A percentile compares a stretch with the other conserved stretches of the same genome.
These are phyloP conservation scores for Gorilla gorilla DNA, from an alignment of 2,113 vertebrate genomes.

Conservation along the genomic window DNA sequence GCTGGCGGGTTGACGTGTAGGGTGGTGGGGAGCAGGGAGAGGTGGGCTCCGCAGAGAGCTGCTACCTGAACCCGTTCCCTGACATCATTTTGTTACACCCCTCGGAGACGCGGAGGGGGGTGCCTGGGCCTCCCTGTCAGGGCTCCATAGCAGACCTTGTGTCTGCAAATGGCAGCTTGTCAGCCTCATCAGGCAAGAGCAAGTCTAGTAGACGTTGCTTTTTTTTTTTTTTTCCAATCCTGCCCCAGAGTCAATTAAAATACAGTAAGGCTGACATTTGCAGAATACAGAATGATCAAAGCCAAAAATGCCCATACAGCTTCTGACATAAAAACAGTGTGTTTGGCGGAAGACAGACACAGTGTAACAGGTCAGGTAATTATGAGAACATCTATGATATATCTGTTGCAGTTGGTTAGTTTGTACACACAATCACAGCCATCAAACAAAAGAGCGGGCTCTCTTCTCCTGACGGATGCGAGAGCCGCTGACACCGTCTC, in stretches of 20 bases:
- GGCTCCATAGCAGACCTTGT: slow-evolving; percentile 76
- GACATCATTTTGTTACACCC: slow-evolving; percentile 66
- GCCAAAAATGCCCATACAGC: slow-evolving; percentile 84
- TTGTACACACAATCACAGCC: slow-evolving; percentile 85
- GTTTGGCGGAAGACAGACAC: slow-evolving; percentile 86
- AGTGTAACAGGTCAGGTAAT: slow-evolving; percentile 91
- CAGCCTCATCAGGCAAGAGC: slow-evolving; percentile 83
- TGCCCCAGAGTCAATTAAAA: slow-evolving; percentile 90
- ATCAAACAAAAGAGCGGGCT: slow-evolving; percentile 83
- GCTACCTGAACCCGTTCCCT: slow-evolving; percentile 40
- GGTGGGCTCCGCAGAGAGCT: slow-evolving; percentile 22
- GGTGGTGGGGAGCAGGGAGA: slow-evolving; percentile 57
- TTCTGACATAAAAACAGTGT: slow-evolving; percentile 83
- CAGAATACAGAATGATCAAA: slow-evolving; percentile 86
- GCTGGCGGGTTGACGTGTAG: not conserved
- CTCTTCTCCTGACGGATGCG: slow-evolving; percentile 82
- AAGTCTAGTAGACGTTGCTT: slow-evolving; percentile 80
- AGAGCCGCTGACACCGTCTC: slow-evolving; percentile 83
- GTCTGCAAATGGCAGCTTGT: slow-evolving; percentile 84
- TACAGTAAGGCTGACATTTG: slow-evolving; percentile 87
- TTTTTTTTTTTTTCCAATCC: slow-evolving; percentile 83
- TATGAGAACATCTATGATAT: slow-evolving; percentile 88
- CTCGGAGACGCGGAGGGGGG: slow-evolving; percentile 62
- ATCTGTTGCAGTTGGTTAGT: slow-evolving; percentile 85
- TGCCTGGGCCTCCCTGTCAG: slow-evolving; percentile 77